A percentile compares a stretch with the other conserved stretches of the same genome.
Conservation (phyloP, 2,113 vertebrate genomes). For the Mirounga angustirostris region DNA sequence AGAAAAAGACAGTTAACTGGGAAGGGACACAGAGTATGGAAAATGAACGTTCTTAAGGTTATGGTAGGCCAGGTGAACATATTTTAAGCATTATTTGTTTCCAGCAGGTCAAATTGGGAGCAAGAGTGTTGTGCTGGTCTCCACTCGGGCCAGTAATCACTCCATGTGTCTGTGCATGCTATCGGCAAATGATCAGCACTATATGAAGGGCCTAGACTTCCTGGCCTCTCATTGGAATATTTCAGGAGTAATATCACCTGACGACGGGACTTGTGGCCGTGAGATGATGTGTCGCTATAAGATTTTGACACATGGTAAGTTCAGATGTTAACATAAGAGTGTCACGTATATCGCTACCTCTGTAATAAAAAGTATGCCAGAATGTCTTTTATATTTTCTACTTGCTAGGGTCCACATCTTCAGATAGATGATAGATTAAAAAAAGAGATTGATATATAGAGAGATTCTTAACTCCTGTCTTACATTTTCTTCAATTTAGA, state of each 20-base stretch:
- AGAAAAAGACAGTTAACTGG: slow-evolving; percentile 23
- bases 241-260: slow-evolving; percentile 26
- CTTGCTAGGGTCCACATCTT: neutral
- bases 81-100: slow-evolving; percentile 50
- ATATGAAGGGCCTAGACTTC: neutral
- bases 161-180: neutral
- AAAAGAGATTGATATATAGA: neutral
- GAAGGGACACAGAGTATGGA: neutral
- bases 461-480: neutral
- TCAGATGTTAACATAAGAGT: neutral
- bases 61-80: neutral
- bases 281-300: neutral
- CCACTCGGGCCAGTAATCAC: neutral
- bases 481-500: neutral
- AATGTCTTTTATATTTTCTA: neutral
- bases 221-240: neutral
- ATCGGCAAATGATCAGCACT: neutral
- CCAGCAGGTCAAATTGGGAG: neutral
- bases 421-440: neutral
- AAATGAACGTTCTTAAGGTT: neutral
- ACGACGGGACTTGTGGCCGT: neutral
- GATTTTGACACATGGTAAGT: neutral
- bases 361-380: neutral
- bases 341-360: neutral
- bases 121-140: neutral